Evolutionary conservation across 2,888 invertebrate species (phyloP), one percentile per base, ranked within the genome.

Genomic region (Leistus spinibarbis): DNA sequence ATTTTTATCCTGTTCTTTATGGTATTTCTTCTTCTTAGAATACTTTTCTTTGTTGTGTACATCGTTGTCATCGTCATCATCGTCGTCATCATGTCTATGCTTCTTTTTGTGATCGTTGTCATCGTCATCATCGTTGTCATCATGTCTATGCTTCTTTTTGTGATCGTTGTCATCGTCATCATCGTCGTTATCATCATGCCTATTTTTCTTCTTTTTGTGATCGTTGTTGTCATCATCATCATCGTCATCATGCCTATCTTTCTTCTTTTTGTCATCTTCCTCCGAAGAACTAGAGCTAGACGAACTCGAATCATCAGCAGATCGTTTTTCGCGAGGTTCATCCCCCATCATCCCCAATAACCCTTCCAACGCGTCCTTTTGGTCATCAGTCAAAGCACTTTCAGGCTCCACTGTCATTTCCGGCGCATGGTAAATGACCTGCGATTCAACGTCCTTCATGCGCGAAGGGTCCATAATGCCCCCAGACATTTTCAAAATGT

Each of bases 301-400:
- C 13, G 40, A 27, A 63, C 24, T 24, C 64, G 53, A 56, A 24
- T 75, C 53, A 65, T 76, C 23, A 60, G 62, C 20, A 57, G 66
- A 53, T 2, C 69, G 65, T 69, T 76, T 76, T 24, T 53, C 27
- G 57, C 66, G 57, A 19, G 62, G 65, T 65, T 78, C 77, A 74
- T 79, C 78, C 54, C 86, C 83, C 68, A 88, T 86, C 82, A 86
- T 86, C 79, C 83, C 83, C 64, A 88, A 80, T 71, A 88, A 80
- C 54, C 87, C 87, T 77, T 88, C 87, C 10, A 88, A 84, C 0
- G 86, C 84, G 81, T 86, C 85, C 78, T 84, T 86, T 79, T 86
- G 86, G 72, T 87, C 86, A 19, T 82, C 81, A 68, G 82, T 82
- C 74, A 87, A 20, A 5, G n/a, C 40, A 16, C n/a, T 13, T 63